Conservation (phyloP, 2,888 invertebrate genomes). For the Tuberolachnus salignus region DNA sequence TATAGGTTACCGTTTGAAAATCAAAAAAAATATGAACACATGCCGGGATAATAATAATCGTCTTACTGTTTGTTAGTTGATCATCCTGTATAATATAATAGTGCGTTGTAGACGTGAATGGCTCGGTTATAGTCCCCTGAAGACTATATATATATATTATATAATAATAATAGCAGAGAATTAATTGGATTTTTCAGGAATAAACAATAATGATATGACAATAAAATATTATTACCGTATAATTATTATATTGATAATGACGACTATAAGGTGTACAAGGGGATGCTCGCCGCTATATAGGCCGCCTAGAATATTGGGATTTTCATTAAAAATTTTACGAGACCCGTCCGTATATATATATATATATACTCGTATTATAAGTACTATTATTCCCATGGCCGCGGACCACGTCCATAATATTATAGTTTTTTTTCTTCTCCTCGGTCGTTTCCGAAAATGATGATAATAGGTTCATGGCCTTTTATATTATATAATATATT, state of each 20-base stretch:
- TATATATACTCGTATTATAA: not conserved
- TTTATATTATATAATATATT: not conserved
- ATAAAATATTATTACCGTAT: constrained; percentile 39
- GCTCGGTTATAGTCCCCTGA: not conserved
- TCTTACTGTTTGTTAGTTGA: too few relatives aligned
- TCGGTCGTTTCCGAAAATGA: constrained; percentile 28
- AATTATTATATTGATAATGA: not conserved
- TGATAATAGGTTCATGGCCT: constrained; percentile 40
- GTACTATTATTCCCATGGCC: not conserved
- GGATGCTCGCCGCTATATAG: too few relatives aligned
- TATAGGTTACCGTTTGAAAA: too few relatives aligned
- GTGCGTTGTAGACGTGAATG: too few relatives aligned
- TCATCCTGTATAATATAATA: too few relatives aligned
- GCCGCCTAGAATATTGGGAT: not conserved
- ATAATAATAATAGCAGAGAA: not conserved
- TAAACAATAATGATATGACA: not conserved
- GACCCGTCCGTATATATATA: not conserved
- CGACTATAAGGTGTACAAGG: too few relatives aligned
- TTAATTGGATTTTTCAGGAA: constrained; percentile 23
- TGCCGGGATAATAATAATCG: too few relatives aligned
- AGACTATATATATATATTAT: not conserved
- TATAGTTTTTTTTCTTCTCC: not conserved
- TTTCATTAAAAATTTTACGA: constrained; percentile 32
- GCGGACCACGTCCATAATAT: not conserved
- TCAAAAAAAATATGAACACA: too few relatives aligned